A percentile compares a stretch with the other conserved stretches of the same genome.
phyloP scores from a whole-genome alignment of 37 sponge, comb jelly and placozoan species.

The Tethya wilhelma region DNA sequence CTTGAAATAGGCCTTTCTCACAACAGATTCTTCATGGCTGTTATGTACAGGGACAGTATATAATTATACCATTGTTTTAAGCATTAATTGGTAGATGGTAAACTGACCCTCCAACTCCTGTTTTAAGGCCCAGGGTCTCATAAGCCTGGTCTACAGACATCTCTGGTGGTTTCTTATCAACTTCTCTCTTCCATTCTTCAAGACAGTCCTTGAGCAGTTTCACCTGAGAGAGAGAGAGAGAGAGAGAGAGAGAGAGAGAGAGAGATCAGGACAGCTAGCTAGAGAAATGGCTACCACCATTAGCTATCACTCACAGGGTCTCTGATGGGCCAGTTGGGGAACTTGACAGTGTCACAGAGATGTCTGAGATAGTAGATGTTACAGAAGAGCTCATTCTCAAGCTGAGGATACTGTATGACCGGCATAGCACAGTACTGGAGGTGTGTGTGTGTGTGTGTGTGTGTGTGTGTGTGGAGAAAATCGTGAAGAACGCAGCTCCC shows the following conservation, averaged over 20 bases:
- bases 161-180: constrained; percentile 95
- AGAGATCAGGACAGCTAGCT: too few species aligned
- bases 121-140: constrained; percentile 73
- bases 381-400: constrained; percentile 99
- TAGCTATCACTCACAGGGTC: constrained; percentile 74
- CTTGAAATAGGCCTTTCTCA: constrained; percentile 96
- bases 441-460: too few species aligned
- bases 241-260: too few species aligned
- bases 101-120: constrained; percentile 86
- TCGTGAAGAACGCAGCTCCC: too few species aligned
- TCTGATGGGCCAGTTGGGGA: constrained; percentile 98
- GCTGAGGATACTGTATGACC: constrained; percentile 84
- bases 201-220: constrained; percentile 96
- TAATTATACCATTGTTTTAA: too few species aligned
- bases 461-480: too few species aligned
- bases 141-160: constrained; percentile 97
- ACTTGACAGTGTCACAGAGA: constrained; percentile 84
- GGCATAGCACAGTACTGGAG: constrained; percentile 98
- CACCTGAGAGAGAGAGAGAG: constrained; percentile 48
- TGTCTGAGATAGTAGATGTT: constrained; percentile 96
- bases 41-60: too few species aligned
- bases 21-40: constrained; percentile 85
- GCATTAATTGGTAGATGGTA: too few species aligned
- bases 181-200: constrained; percentile 97
- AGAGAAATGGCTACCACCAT: not conserved